Percentiles rank a stretch among this genome's conserved stretches.
Conservation (phyloP, 2,797 vertebrate genomes). For the Coendou prehensilis region DNA sequence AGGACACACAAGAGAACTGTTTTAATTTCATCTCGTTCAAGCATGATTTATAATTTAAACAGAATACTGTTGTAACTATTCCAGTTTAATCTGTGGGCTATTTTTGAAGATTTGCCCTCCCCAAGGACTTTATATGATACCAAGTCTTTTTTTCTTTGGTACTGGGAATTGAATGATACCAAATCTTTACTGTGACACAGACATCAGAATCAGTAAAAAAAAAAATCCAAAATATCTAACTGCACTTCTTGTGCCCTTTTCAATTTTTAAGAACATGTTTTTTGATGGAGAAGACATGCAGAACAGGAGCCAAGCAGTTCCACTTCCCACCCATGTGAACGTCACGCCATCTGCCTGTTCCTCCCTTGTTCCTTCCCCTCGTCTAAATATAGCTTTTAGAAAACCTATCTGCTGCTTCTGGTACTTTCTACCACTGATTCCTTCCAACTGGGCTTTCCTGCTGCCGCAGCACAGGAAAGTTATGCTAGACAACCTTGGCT, state of each 20-base stretch:
- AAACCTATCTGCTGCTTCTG: background rate
- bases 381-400: background rate
- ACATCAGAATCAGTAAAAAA: background rate
- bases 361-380: background rate
- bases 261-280: background rate
- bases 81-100: background rate
- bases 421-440: background rate
- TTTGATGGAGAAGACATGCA: background rate
- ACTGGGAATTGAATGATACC: background rate
- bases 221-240: background rate
- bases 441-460: background rate
- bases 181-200: background rate
- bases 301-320: background rate
- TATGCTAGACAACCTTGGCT: background rate
- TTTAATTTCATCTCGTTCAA: background rate
- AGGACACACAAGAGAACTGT: background rate
- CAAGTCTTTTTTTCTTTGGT: background rate
- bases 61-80: background rate
- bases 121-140: background rate
- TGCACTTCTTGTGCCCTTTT: background rate
- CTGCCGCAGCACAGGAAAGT: rapidly evolving
- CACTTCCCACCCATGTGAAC: background rate
- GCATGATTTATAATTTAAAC: background rate
- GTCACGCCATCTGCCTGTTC: background rate
- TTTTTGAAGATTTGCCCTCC: background rate